Evolutionary conservation across 2,113 vertebrate genomes (phyloP).

Genomic region (Acanthisitta chloris): DNA sequence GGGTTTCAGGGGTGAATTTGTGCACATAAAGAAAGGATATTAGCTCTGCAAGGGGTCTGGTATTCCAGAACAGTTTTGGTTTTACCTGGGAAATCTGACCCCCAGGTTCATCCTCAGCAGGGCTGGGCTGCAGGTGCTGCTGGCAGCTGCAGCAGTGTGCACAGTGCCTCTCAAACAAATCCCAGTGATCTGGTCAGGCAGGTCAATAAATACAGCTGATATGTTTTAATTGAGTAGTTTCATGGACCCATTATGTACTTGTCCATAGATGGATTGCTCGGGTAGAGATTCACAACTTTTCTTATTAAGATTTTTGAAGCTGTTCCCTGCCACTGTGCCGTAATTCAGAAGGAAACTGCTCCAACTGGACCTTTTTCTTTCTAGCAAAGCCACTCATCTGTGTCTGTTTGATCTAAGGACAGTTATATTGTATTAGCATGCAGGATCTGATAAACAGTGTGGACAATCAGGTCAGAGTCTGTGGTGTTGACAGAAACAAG

Average conservation of each 20-base stretch:
- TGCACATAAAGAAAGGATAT: not conserved
- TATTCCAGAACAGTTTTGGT: not conserved
- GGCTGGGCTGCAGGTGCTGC: not conserved
- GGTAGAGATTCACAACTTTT: not conserved
- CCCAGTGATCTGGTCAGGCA: not conserved
- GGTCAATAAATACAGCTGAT: not conserved
- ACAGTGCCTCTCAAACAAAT: accelerated
- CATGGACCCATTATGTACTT: not conserved
- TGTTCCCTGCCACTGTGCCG: accelerated
- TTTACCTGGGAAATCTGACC: not conserved
- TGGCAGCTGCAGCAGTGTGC: not conserved
- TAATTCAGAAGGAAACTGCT: not conserved
- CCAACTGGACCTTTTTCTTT: not conserved
- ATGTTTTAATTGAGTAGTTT: not conserved
- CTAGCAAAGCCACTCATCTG: not conserved
- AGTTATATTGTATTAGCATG: not conserved
- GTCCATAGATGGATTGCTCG: not conserved
- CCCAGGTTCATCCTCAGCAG: accelerated
- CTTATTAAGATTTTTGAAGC: not conserved
- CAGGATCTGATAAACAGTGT: not conserved
- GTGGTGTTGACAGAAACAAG: not conserved
- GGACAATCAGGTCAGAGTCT: not conserved
- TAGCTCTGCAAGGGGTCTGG: not conserved
- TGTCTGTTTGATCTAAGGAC: not conserved
- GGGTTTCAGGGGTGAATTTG: not conserved